phyloP scores from a whole-genome alignment of 2,888 invertebrate species.

The Harpalus rubripes region DNA sequence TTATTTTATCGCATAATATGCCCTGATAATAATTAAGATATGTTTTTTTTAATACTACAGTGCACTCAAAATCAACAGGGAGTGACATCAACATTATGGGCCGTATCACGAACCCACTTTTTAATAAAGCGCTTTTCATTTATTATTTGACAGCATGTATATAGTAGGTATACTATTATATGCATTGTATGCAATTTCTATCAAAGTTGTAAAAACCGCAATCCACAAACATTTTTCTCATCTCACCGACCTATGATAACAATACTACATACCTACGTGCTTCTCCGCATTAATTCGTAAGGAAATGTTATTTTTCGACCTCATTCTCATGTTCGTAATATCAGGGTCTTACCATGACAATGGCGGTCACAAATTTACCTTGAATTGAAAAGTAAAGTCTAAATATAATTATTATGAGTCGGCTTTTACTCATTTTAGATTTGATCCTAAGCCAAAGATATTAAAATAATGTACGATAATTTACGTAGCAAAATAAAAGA shows the following conservation, averaged over 20 bases:
- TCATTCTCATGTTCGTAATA: constrained; percentile 43
- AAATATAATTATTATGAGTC: constrained; percentile 44
- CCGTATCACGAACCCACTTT: too few relatives aligned
- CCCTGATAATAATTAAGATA: too few relatives aligned
- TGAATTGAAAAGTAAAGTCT: constrained; percentile 40
- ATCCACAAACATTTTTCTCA: too few relatives aligned
- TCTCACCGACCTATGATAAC: not conserved
- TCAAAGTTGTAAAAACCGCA: too few relatives aligned
- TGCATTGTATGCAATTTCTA: too few relatives aligned
- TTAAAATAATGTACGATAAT: not conserved
- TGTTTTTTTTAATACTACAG: too few relatives aligned
- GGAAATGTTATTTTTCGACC: constrained; percentile 59
- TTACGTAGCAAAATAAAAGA: not conserved
- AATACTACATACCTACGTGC: not conserved
- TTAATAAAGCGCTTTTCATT: too few relatives aligned
- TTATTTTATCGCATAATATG: too few relatives aligned
- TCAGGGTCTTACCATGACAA: constrained; percentile 60
- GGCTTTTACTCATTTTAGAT: not conserved
- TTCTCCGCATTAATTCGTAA: constrained; percentile 1
- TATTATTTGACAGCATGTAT: too few relatives aligned
- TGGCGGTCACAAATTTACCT: constrained; percentile 49
- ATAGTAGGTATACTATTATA: too few relatives aligned
- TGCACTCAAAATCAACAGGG: too few relatives aligned
- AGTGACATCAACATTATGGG: too few relatives aligned
- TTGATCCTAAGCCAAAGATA: not conserved